These are phyloP conservation scores for Orbicella faveolata DNA, from an alignment of 64 coral and sea anemone species.

Conservation along the genomic window DNA sequence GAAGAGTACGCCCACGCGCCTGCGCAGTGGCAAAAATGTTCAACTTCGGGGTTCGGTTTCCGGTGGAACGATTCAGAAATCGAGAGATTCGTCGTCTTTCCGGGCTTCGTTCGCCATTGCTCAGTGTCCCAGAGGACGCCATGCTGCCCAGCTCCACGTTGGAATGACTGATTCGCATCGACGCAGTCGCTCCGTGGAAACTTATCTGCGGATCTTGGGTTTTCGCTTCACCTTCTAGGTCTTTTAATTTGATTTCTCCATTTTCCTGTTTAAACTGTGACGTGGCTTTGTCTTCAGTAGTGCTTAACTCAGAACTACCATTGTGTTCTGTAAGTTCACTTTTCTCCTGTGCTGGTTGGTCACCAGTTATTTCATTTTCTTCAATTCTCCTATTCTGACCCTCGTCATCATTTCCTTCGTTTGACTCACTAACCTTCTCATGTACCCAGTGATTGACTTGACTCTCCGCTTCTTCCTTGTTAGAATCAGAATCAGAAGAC, in stretches of 20 bases:
- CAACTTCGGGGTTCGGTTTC: slow-evolving; percentile 19
- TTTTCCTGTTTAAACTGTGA: background rate
- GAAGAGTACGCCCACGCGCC: slow-evolving; percentile 36
- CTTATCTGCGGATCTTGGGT: background rate
- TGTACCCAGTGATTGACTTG: background rate
- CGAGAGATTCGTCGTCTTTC: slow-evolving; percentile 41
- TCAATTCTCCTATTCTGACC: background rate
- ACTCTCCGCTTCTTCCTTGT: background rate
- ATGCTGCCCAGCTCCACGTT: slow-evolving; percentile 16
- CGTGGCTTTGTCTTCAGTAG: background rate
- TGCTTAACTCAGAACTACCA: background rate
- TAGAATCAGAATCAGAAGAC: background rate
- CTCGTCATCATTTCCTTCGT: background rate
- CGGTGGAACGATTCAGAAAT: slow-evolving; percentile 6
- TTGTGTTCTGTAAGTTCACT: background rate
- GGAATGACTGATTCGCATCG: slow-evolving; percentile 6
- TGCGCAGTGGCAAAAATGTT: slow-evolving; percentile 69
- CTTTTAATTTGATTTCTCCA: background rate
- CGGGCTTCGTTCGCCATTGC: background rate
- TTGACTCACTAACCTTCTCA: background rate
- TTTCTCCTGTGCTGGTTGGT: background rate
- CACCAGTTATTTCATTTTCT: background rate
- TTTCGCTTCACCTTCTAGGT: background rate
- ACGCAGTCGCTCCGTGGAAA: background rate
- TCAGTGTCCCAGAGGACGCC: background rate